Base-by-base conservation (phyloP, 2,888 invertebrate species). In the Amblyjoppa fuscipennis region DNA sequence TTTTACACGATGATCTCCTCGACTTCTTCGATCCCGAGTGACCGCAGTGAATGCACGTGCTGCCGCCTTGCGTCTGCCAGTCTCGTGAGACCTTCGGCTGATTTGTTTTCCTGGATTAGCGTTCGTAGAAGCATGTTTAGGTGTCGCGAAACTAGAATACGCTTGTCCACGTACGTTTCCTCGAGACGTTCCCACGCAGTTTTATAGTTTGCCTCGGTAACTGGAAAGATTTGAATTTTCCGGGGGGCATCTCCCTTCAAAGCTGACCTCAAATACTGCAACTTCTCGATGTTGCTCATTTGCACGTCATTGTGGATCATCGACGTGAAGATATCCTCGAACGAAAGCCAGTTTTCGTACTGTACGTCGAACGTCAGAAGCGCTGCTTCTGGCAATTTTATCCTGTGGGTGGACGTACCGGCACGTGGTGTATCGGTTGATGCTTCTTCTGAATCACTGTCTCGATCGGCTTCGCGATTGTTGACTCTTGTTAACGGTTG, bases 201-300 rank as follows among this genome's bases (percentile, higher is more conserved):
- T 7, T 53, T 34, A 45, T 86, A 86, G 34, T 86, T 86, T 34
- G 64, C 81, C 20, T 49, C 53, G 3, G 81, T 75, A 13, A 80
- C 77, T 59, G 49, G 13, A n/a, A 84, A 84, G 7, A 76, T 68
- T 31, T 71, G 49, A 3, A 83, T 76, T 53, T 82, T 53, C 53
- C 79, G 59, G 41, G 76, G 34, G 13, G 83, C 80, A 25, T 82
- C 81, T 34, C 71, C 83, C 51, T 61, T 74, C 31, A 85, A 25
- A 2, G 71, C 25, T 13, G 45, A 64, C 45, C 56, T 81, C 28
- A 85, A 80, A 77, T 88, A 87, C 38, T 80, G 87, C 28, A 79
- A 76, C 38, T 85, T 87, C 11, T 85, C 79, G 49, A 87, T 76
- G 28, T 79, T 49, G 31, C 41, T 79, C 25, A 82, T 7, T 6